phyloP scores from a whole-genome alignment of 2,113 vertebrate species.

The Aplodontia rufa region DNA sequence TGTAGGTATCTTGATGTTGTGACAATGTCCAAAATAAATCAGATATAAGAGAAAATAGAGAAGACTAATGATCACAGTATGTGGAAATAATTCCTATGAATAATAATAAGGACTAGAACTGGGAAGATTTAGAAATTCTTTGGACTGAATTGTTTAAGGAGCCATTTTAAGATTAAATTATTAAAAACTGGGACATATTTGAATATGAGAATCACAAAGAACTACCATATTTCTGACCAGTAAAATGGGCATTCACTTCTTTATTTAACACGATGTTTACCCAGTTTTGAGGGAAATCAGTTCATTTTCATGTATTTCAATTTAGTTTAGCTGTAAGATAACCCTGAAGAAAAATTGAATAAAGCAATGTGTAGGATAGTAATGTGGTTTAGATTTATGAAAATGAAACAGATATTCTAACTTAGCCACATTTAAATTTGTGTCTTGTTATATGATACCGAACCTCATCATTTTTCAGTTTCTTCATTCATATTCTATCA shows the following conservation, averaged over 20 bases:
- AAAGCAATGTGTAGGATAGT: neutral
- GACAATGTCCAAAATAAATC: neutral
- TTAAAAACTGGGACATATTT: neutral
- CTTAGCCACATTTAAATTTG: neutral
- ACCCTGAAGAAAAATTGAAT: neutral
- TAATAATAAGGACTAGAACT: neutral
- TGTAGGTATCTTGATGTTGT: neutral
- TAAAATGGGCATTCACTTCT: neutral
- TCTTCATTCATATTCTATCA: neutral
- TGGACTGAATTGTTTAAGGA: neutral
- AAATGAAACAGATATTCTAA: neutral
- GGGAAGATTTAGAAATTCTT: neutral
- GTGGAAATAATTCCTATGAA: neutral
- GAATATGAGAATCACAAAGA: neutral
- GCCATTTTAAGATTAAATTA: neutral
- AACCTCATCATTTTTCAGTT: neutral
- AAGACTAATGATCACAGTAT: neutral
- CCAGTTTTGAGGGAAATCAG: neutral
- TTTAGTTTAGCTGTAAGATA: neutral
- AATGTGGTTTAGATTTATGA: neutral
- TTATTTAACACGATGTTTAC: too few relatives aligned
- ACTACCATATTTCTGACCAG: neutral
- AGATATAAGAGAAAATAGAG: neutral
- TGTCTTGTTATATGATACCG: neutral
- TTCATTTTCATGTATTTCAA: neutral